Conservation (phyloP, 2,888 invertebrate species). For the Oscheius onirici region DNA sequence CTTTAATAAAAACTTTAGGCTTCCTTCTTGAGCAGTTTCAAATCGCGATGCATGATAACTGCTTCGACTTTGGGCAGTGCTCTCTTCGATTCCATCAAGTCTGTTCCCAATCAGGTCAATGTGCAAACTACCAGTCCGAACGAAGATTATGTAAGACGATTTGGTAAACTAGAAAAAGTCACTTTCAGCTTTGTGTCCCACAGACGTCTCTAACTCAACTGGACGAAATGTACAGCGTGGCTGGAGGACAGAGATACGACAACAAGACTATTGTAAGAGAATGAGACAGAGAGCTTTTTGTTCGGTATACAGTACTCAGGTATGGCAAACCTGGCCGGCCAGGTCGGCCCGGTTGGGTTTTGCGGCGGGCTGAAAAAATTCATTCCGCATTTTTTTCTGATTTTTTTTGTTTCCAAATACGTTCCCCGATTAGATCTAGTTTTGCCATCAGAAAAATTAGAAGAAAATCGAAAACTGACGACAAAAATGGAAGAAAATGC, state of each 20-base stretch:
- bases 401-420: too few relatives aligned
- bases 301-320: background rate
- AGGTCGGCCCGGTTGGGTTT: too few relatives aligned
- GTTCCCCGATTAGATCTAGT: too few relatives aligned
- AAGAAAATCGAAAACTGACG: background rate
- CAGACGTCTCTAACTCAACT: background rate
- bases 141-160: background rate
- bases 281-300: background rate
- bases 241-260: background rate
- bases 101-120: background rate
- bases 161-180: too few relatives aligned
- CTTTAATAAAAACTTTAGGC: background rate
- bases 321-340: too few relatives aligned
- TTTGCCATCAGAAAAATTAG: too few relatives aligned
- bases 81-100: slow-evolving; percentile 6
- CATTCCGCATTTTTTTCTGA: too few relatives aligned
- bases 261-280: background rate
- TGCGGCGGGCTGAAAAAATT: too few relatives aligned
- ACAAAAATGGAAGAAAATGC: background rate
- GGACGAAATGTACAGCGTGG: background rate
- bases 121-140: background rate
- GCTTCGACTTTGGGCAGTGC: slow-evolving; percentile 13
- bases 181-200: slow-evolving; percentile 9
- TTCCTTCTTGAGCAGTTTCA: slow-evolving; percentile 11
- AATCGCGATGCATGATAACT: slow-evolving; percentile 8